These are phyloP conservation scores for Bryconaethiops microstoma DNA, from an alignment of 2,797 vertebrate genomes.

Conservation along the genomic window DNA sequence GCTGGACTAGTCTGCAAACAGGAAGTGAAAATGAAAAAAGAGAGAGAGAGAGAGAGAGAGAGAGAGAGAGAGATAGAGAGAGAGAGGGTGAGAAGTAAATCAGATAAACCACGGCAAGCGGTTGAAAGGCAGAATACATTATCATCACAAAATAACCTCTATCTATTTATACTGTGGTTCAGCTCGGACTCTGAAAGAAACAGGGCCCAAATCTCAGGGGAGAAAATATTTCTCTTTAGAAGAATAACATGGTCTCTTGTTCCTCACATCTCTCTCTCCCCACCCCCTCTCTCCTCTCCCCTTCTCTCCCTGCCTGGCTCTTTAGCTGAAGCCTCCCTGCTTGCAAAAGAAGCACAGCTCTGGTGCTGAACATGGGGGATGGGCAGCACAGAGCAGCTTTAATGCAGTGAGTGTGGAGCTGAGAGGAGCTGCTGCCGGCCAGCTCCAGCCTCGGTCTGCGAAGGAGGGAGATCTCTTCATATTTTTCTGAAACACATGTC, in stretches of 20 bases:
- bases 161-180: slow-evolving; percentile 53
- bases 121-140: slow-evolving; percentile 60
- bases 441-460: slow-evolving; percentile 67
- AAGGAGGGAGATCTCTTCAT: slow-evolving; percentile 29
- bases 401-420: slow-evolving; percentile 60
- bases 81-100: slow-evolving; percentile 58
- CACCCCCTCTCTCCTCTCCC: slow-evolving; percentile 59
- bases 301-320: slow-evolving; percentile 58
- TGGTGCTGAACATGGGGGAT: slow-evolving; percentile 79
- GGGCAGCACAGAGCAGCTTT: slow-evolving; percentile 67
- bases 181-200: slow-evolving; percentile 50
- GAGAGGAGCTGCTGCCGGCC: slow-evolving; percentile 67
- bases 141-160: slow-evolving; percentile 60
- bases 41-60: too few relatives aligned
- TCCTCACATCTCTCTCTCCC: slow-evolving; percentile 48
- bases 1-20: slow-evolving; percentile 62
- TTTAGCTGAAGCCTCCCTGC: slow-evolving; percentile 66
- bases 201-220: slow-evolving; percentile 56
- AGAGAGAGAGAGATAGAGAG: slow-evolving; percentile 39
- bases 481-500: background rate
- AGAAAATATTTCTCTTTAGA: slow-evolving; percentile 67
- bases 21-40: slow-evolving; percentile 64
- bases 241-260: slow-evolving; percentile 59
- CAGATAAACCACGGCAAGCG: slow-evolving; percentile 60
- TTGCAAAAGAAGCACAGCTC: slow-evolving; percentile 77